A percentile compares a stretch with the other conserved stretches of the same genome.
Evolutionary conservation across 2,113 vertebrate species (phyloP).

Genomic region (Neotragus pygmaeus): DNA sequence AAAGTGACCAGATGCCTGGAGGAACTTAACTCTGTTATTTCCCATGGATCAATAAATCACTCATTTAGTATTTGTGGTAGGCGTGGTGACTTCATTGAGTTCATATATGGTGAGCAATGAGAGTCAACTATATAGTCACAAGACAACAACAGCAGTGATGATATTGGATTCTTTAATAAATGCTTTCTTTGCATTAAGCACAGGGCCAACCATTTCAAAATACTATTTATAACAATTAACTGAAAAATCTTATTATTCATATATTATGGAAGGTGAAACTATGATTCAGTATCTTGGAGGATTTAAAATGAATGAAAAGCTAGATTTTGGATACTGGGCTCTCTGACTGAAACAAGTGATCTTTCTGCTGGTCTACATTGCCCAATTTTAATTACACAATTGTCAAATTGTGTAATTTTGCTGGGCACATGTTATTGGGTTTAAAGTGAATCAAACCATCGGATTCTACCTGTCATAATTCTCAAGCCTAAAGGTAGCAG

Average conservation of each 20-base stretch:
- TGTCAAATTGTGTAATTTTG: too few species aligned
- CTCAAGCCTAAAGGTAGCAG: background rate
- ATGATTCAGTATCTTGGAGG: background rate
- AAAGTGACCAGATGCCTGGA: background rate
- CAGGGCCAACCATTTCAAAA: background rate
- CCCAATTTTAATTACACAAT: background rate
- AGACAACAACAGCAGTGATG: background rate
- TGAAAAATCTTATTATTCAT: background rate
- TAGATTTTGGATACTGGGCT: background rate
- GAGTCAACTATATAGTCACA: background rate
- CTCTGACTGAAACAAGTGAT: background rate
- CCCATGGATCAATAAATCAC: background rate
- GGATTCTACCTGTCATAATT: background rate
- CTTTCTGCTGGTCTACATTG: background rate
- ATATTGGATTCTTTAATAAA: background rate
- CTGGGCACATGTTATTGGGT: background rate
- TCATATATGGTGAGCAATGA: background rate
- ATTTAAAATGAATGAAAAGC: background rate
- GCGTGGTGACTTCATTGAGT: background rate
- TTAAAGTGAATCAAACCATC: background rate
- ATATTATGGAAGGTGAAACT: background rate
- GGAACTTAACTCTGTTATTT: background rate
- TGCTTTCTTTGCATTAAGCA: background rate
- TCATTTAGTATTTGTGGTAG: background rate
- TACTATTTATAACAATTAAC: background rate